Conservation (phyloP, 2,797 vertebrate species). For the Chelmon rostratus region DNA sequence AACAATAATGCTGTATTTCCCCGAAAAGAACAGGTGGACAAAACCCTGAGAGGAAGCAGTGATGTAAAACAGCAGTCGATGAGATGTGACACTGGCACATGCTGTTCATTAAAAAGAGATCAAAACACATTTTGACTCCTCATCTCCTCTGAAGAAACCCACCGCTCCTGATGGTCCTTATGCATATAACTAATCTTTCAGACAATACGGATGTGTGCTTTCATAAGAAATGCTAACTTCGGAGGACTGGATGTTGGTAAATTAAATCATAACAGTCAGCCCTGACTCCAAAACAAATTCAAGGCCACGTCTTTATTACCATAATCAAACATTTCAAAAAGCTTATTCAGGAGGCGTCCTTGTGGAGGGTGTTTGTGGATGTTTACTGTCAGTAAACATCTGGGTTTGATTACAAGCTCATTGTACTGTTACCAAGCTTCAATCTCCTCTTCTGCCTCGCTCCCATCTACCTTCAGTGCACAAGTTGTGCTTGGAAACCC, state of each 20-base stretch:
- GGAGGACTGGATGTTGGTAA: background rate
- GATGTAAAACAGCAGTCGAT: conserved; percentile 28
- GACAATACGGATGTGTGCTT: background rate
- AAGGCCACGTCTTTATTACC: conserved; percentile 2
- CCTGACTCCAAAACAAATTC: conserved; percentile 5
- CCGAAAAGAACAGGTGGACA: conserved; percentile 11
- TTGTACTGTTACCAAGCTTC: background rate
- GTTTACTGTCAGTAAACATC: conserved; percentile 15
- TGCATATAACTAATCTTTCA: background rate
- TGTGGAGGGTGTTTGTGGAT: conserved; percentile 8
- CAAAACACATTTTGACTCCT: conserved; percentile 17
- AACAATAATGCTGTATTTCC: background rate
- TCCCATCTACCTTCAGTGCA: conserved; percentile 11
- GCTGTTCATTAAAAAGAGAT: conserved; percentile 39
- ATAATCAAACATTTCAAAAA: conserved; percentile 28
- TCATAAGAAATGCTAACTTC: background rate
- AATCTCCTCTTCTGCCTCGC: background rate
- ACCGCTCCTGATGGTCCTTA: background rate
- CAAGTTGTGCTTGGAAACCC: background rate
- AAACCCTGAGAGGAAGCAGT: conserved; percentile 22
- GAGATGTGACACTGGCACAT: conserved; percentile 21
- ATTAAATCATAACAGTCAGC: conserved; percentile 7
- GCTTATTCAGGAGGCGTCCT: background rate
- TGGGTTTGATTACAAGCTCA: conserved; percentile 39
- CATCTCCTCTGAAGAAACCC: background rate